A percentile compares a stretch with the other conserved stretches of the same genome.
Conservation (phyloP, 2,113 vertebrate species). For the Numida meleagris region DNA sequence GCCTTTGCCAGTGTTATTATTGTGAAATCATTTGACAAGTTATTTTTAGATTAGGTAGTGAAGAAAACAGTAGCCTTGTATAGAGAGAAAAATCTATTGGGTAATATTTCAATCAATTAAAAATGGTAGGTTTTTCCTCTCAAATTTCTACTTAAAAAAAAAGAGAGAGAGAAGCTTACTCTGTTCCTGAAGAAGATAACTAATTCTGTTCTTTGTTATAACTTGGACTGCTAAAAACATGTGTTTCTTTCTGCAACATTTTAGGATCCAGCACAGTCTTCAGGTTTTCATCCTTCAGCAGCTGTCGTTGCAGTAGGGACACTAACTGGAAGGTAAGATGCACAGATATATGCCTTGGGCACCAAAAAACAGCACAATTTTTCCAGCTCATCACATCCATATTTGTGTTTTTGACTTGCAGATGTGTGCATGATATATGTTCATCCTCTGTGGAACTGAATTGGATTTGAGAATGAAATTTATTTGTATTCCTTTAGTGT, state of each 20-base stretch:
- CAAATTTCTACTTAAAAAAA: neutral
- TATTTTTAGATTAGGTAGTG: neutral
- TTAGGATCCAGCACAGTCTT: conserved; percentile 94
- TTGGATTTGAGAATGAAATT: neutral
- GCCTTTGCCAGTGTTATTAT: neutral
- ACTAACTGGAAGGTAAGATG: conserved; percentile 90
- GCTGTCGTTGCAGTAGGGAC: conserved; percentile 94
- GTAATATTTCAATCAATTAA: neutral
- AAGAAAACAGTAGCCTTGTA: neutral
- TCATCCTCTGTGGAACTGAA: fast-evolving
- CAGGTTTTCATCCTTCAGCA: conserved; percentile 94
- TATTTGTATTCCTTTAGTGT: neutral
- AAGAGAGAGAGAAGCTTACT: neutral
- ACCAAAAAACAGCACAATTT: neutral
- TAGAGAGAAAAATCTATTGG: neutral
- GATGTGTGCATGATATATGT: neutral
- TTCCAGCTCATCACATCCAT: neutral
- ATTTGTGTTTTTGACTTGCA: neutral
- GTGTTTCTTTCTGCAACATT: conserved; percentile 58
- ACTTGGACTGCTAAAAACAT: neutral
- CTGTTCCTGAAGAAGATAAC: neutral
- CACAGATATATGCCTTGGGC: neutral
- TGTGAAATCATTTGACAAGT: neutral
- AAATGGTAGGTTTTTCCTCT: neutral
- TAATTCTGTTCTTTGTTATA: neutral